Base-by-base conservation (phyloP, 2,888 invertebrate species). In the Lissocephala sabroskyi region DNA sequence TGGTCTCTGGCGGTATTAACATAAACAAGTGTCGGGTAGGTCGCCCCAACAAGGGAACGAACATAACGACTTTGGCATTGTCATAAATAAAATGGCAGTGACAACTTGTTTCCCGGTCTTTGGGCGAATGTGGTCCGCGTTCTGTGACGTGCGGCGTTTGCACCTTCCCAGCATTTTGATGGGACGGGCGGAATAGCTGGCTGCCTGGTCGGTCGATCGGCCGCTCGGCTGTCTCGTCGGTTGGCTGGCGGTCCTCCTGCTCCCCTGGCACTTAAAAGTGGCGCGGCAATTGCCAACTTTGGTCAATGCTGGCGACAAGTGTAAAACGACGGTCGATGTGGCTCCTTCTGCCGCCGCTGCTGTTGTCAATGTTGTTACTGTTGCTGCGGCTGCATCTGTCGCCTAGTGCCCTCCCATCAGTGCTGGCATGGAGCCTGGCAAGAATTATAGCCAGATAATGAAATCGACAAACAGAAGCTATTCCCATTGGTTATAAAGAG, bases 301-400 rank as follows among this genome's bases (percentile, higher is more conserved):
- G 79, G 79, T 62, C 71, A 74, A 71, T 70, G 77, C 50, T 75
- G 79, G 80, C 79, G 80, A 80, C 80, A 80, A 80, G 80, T 80
- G 80, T 80, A 80, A 79, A 78, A 67, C 79, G 76, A 79, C 76
- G 65, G 63, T 62, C 62, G 63, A 62, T 59, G 62, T 49, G 46
- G 19, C 39, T 46, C 3, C 40, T 14, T 23, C n/a, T n/a, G n/a
- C n/a, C n/a, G n/a, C n/a, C n/a, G n/a, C n/a, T n/a, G n/a, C 2
- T 26, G 13, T 26, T 40, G 1, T 14, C 10, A 14, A 40, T 49
- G 44, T 49, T 30, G 45, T 47, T 45, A 17, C 14, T 41, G 45
- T 50, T 54, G 50, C 50, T 52, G 48, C 49, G 41, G 41, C 48
- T 32, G 3, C 32, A 48, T 56, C 56, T 52, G n/a, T n/a, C n/a